Evolutionary conservation across 2,888 invertebrate species (phyloP).

Genomic region (Brenthis daphne): DNA sequence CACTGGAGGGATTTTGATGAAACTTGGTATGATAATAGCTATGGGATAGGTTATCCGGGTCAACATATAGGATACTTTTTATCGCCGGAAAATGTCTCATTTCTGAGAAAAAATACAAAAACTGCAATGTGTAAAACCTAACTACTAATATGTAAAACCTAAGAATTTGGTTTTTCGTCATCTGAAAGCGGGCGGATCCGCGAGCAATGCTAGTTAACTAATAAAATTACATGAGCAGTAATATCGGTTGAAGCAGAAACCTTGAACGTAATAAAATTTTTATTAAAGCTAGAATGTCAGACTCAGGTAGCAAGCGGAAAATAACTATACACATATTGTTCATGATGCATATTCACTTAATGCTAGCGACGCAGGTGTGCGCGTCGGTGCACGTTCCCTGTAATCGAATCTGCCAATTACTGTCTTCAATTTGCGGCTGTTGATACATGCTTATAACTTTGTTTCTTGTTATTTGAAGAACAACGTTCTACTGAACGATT

Average conservation of each 20-base stretch:
- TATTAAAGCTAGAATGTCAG: conserved; percentile 24
- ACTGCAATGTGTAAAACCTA: too few species aligned
- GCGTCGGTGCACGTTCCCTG: conserved; percentile 27
- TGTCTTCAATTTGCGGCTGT: conserved; percentile 52
- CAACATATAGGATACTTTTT: too few species aligned
- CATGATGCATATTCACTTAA: not conserved
- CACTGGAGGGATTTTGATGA: too few species aligned
- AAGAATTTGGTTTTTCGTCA: too few species aligned
- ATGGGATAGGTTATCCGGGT: too few species aligned
- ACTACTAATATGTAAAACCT: too few species aligned
- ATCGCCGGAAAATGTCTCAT: too few species aligned
- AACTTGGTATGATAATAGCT: too few species aligned
- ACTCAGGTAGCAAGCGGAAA: not conserved
- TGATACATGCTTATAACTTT: conserved; percentile 41
- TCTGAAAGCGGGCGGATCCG: too few species aligned
- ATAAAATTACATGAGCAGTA: not conserved
- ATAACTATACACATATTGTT: conserved; percentile 7
- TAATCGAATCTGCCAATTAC: conserved; percentile 69
- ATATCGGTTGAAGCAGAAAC: not conserved
- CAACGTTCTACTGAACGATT: not conserved
- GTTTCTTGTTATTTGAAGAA: not conserved
- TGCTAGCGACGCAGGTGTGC: not conserved
- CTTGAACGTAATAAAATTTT: conserved; percentile 20
- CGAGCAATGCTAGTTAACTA: not conserved
- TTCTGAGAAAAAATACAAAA: too few species aligned